phyloP scores from a whole-genome alignment of 2,797 vertebrate genomes.

The Micropoecilia bifurca region DNA sequence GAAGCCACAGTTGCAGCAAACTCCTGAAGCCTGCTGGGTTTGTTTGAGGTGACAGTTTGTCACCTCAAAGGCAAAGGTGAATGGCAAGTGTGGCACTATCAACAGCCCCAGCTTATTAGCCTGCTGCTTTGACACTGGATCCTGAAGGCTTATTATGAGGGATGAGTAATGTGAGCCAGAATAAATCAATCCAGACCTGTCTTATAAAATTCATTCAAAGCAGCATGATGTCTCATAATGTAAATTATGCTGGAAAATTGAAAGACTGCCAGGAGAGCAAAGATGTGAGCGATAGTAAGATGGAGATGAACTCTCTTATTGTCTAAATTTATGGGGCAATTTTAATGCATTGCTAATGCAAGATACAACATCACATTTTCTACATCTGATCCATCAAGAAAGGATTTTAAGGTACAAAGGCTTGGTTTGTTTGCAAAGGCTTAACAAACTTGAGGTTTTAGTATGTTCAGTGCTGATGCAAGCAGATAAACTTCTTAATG shows the following conservation, averaged over 20 bases:
- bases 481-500: conserved; percentile 1
- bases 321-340: neutral
- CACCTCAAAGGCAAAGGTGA: conserved; percentile 70
- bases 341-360: neutral
- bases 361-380: no score
- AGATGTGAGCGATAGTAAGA: neutral
- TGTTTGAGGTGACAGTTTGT: conserved; percentile 64
- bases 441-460: neutral
- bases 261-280: neutral
- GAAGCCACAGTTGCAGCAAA: conserved; percentile 41
- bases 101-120: conserved; percentile 72
- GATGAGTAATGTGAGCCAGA: conserved; percentile 56
- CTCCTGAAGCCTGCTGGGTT: conserved; percentile 41
- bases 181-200: conserved; percentile 47
- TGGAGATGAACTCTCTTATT: neutral
- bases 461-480: neutral
- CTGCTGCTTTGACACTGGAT: conserved; percentile 62
- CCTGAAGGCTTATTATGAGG: conserved; percentile 52
- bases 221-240: conserved; percentile 33
- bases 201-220: conserved; percentile 38
- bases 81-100: conserved; percentile 61
- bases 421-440: neutral
- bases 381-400: neutral
- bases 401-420: neutral
- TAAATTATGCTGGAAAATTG: conserved; percentile 21